Conservation (phyloP, 2,113 vertebrate genomes). For the Dolichotis patagonum region DNA sequence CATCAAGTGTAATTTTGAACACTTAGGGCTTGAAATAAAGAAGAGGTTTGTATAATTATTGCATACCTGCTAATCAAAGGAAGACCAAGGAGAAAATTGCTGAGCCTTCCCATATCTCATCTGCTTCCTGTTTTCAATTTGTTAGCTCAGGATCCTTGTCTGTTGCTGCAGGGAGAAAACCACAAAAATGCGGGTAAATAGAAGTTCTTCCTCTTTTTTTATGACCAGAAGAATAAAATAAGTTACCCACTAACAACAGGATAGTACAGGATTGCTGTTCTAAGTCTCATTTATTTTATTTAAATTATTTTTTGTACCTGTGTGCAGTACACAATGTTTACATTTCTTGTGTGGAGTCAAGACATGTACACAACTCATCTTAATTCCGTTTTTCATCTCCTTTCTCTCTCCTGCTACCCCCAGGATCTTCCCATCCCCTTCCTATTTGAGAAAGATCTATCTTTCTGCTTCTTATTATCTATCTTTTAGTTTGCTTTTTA, state of each 20-base stretch:
- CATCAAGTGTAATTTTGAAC: not conserved
- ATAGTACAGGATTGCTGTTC: not conserved
- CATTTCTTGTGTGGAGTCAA: no score
- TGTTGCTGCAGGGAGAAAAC: constrained; percentile 57
- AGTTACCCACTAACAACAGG: no score
- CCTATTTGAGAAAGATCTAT: no score
- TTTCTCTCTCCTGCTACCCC: no score
- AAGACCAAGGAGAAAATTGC: not conserved
- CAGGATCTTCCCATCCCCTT: no score
- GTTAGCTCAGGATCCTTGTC: constrained; percentile 49
- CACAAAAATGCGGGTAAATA: constrained; percentile 21
- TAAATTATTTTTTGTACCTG: no score
- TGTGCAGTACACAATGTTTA: no score
- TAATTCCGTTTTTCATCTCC: no score
- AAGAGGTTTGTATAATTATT: not conserved
- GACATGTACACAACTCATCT: no score
- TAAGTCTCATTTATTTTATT: not conserved
- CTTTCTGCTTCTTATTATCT: no score
- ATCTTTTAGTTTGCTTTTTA: no score
- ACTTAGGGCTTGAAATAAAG: not conserved
- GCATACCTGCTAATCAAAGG: not conserved
- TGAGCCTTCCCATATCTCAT: not conserved
- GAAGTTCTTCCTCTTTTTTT: not conserved
- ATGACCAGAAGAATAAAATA: not conserved
- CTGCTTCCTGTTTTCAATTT: constrained; percentile 59